phyloP scores from a whole-genome alignment of 2,888 invertebrate genomes.

The Rosalia funebris region DNA sequence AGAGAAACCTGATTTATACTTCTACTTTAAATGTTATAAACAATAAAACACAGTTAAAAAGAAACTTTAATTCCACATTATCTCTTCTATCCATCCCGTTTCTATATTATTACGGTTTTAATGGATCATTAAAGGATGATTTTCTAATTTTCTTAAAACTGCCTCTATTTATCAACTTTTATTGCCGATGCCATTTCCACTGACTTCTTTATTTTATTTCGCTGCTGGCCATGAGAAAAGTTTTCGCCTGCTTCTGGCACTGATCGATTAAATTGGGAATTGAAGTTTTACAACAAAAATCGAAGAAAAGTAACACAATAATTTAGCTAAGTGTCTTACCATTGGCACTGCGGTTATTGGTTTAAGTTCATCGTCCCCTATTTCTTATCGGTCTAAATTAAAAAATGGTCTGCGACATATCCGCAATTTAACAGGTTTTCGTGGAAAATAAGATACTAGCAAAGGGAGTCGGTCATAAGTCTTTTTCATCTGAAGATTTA shows the following conservation, averaged over 20 bases:
- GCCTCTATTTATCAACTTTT: conserved; percentile 36
- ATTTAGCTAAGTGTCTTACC: conserved; percentile 12
- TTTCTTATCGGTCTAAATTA: too few relatives aligned
- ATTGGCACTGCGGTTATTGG: conserved; percentile 8
- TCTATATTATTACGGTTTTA: background rate
- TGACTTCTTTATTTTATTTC: conserved; percentile 37
- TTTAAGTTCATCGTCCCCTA: too few relatives aligned
- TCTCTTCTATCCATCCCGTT: background rate
- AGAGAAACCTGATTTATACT: too few relatives aligned
- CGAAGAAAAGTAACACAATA: conserved; percentile 15
- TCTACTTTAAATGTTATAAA: too few relatives aligned
- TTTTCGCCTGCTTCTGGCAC: conserved; percentile 38
- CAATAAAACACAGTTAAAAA: too few relatives aligned
- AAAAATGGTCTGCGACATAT: too few relatives aligned
- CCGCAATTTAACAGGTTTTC: too few relatives aligned
- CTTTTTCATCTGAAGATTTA: too few relatives aligned
- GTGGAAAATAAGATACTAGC: too few relatives aligned
- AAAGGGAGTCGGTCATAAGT: too few relatives aligned
- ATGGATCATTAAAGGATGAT: conserved; percentile 18
- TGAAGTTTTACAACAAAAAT: conserved; percentile 37
- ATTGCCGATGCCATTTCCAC: conserved; percentile 31
- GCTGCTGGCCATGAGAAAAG: conserved; percentile 38
- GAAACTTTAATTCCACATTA: background rate
- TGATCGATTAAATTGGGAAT: conserved; percentile 49
- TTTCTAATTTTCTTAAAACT: conserved; percentile 34